Evolutionary conservation across 2,113 vertebrate species (phyloP).

Genomic region (Eudyptes chrysolophus): DNA sequence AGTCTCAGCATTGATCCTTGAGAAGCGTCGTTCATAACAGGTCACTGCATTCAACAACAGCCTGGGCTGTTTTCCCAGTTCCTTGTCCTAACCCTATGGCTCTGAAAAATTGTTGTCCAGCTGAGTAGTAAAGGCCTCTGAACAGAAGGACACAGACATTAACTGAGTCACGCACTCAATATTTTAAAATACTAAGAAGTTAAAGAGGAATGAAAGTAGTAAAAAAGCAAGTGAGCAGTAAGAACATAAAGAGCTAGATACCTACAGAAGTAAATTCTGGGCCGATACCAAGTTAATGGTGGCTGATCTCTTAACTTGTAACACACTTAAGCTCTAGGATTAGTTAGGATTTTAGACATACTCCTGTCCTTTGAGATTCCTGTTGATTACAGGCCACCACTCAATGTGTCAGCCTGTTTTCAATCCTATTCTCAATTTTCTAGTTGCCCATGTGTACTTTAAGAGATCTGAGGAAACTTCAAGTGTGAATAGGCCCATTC

Average conservation of each 20-base stretch:
- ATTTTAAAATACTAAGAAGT: not conserved
- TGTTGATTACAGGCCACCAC: not conserved
- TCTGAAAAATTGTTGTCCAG: not conserved
- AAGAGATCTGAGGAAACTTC: not conserved
- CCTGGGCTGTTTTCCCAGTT: not conserved
- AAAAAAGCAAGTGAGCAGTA: not conserved
- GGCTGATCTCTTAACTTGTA: not conserved
- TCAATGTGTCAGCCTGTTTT: not conserved
- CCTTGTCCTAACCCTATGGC: not conserved
- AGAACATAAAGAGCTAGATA: not conserved
- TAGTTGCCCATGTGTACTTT: not conserved
- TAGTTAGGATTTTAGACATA: not conserved
- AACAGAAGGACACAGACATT: not conserved
- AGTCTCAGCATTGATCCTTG: not conserved
- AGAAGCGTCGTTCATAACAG: rapidly evolving
- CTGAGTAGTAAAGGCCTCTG: not conserved
- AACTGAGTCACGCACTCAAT: not conserved
- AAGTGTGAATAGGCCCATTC: not conserved
- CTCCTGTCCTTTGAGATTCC: not conserved
- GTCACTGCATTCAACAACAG: not conserved
- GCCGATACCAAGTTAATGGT: not conserved
- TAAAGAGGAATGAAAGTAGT: not conserved
- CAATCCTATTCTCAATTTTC: not conserved
- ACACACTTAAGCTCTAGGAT: not conserved
- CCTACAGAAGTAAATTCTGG: not conserved